Evolutionary conservation across 2,113 vertebrate genomes (phyloP), one percentile per base, ranked within the genome.

Genomic region (Todiramphus chloris): DNA sequence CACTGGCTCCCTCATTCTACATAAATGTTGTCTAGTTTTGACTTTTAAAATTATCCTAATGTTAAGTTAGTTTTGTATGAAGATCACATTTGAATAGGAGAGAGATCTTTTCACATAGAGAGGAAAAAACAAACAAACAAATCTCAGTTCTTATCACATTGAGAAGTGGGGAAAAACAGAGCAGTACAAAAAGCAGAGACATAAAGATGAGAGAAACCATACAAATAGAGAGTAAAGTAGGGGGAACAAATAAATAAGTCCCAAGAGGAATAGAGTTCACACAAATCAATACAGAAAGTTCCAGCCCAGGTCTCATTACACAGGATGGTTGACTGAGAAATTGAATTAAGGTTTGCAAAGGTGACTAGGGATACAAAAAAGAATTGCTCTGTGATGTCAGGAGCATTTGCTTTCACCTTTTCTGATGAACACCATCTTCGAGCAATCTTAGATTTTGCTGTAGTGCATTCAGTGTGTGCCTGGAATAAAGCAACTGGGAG

Each of bases 241-340:
- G 21, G 46, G 9, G 25, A 81, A 79, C 70, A 60, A 89, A 94
- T 82, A 96, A 96, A 82, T 85, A 94, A 69, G 44, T 83, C 67
- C 44, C 59, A 69, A 59, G 70, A 85, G 66, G 70, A 94, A 87
- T 13, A 79, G 37, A 62, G 31, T 95, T 94, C 83, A 66, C 56
- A 87, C 28, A 91, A 95, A 96, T 94, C 92, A 92, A 87, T 92
- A 76, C 14, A 23, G 74, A 92, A 95, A 79, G 44, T 84, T 96
- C 62, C 83, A 94, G 48, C 48, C 58, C 66, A 85, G 53, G 53
- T 92, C 89, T 94, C 94, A 85, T 94, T 94, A 94, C 62, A 59
- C 17, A 63, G 58, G 80, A 66, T 63, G 66, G 86, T 63, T 96
- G 94, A 92, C 62, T 79, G 69, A 93, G 72, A 62, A 92, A 92